phyloP scores from a whole-genome alignment of 2,888 invertebrate species.

The Drosophila falleni region DNA sequence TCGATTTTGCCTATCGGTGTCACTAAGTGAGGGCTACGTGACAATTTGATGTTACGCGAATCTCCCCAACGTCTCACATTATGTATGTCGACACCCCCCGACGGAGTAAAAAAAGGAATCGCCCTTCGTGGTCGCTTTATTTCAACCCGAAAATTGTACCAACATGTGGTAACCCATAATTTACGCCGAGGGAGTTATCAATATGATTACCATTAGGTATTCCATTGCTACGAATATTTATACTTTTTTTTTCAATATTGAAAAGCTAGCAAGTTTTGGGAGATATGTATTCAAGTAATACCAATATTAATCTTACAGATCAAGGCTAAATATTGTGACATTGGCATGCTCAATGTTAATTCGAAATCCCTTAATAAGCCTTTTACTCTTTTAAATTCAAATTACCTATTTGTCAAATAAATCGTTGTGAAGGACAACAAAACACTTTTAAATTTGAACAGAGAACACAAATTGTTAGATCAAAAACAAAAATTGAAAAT shows the following conservation, averaged over 20 bases:
- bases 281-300: neutral
- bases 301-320: slow-evolving; percentile 36
- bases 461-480: slow-evolving; percentile 78
- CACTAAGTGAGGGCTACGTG: slow-evolving; percentile 68
- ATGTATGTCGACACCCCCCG: slow-evolving; percentile 46
- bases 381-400: slow-evolving; percentile 61
- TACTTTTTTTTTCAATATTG: neutral
- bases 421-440: slow-evolving; percentile 72
- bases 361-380: slow-evolving; percentile 53
- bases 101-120: slow-evolving; percentile 58
- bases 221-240: slow-evolving; percentile 1
- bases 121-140: slow-evolving; percentile 59
- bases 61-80: slow-evolving; percentile 46
- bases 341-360: slow-evolving; percentile 52
- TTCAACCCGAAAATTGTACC: slow-evolving; percentile 63
- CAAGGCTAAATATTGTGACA: slow-evolving; percentile 83
- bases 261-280: slow-evolving; percentile 1
- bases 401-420: slow-evolving; percentile 76
- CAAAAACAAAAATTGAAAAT: slow-evolving; percentile 82
- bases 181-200: slow-evolving; percentile 71
- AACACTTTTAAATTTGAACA: slow-evolving; percentile 69
- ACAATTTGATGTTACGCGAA: slow-evolving; percentile 77
- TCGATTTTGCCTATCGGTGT: slow-evolving; percentile 56
- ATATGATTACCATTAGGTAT: slow-evolving; percentile 56
- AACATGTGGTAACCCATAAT: slow-evolving; percentile 80